These are phyloP conservation scores for Chironomus riparius DNA, from an alignment of 2,888 invertebrate genomes.

Conservation along the genomic window DNA sequence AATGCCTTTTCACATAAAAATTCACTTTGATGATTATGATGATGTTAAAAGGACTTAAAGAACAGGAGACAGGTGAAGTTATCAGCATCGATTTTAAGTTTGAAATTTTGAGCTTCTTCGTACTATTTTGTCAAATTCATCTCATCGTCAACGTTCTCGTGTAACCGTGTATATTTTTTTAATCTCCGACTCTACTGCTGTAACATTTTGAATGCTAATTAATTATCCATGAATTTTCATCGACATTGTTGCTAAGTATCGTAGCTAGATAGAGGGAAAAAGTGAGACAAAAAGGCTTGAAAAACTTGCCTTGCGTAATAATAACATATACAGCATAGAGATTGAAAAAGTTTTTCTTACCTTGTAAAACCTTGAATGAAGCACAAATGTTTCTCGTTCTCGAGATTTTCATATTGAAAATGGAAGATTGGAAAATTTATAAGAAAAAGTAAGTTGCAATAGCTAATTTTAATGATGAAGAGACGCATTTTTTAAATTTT, in stretches of 20 bases:
- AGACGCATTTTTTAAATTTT: no score
- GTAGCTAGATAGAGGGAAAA: background rate
- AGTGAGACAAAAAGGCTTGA: background rate
- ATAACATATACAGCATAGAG: background rate
- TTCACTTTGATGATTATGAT: no score
- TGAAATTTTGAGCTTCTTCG: no score
- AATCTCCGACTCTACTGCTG: background rate
- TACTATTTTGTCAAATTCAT: no score
- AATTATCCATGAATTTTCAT: slow-evolving; percentile 10
- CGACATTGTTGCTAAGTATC: background rate
- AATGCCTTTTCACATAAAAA: no score
- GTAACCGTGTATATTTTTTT: background rate
- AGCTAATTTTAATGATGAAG: no score
- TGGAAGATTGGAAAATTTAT: background rate
- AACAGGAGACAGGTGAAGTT: no score
- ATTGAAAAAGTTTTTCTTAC: background rate
- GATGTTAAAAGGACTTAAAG: no score
- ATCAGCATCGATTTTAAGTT: no score
- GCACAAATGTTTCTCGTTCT: background rate
- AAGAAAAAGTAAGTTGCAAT: background rate
- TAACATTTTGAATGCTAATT: slow-evolving; percentile 6
- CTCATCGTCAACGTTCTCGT: no score
- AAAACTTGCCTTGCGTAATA: background rate
- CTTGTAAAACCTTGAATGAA: no score
- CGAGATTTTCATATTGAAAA: background rate